Conservation (phyloP, 1,140 invertebrate species). For the Drosophila azteca region DNA sequence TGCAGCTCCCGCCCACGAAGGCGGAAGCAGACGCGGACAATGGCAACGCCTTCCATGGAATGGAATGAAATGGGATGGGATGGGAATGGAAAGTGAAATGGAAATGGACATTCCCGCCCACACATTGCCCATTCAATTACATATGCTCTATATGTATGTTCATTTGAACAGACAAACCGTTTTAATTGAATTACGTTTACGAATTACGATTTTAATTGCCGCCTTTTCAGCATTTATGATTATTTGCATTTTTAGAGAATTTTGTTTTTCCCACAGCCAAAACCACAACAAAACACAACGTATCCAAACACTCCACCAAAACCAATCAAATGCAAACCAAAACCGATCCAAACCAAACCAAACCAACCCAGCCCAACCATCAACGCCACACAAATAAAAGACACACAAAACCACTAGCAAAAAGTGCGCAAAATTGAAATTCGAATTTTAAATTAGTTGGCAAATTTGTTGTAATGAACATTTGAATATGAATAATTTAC, state of each 20-base stretch:
- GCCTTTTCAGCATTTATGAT: constrained; percentile 67
- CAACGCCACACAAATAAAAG: constrained; percentile 26
- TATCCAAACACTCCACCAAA: constrained; percentile 7
- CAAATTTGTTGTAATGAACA: constrained; percentile 77
- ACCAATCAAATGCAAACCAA: constrained; percentile 15
- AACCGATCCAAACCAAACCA: constrained; percentile 6
- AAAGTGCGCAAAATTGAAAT: constrained; percentile 66
- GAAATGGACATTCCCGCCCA: not conserved
- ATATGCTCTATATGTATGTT: constrained; percentile 18
- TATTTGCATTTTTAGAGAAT: constrained; percentile 66
- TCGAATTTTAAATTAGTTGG: constrained; percentile 76
- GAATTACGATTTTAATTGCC: constrained; percentile 62
- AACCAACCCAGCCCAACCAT: constrained; percentile 10
- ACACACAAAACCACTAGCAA: constrained; percentile 46
- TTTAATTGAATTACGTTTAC: constrained; percentile 62
- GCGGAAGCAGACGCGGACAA: not conserved
- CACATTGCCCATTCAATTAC: constrained; percentile 34
- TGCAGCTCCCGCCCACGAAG: not conserved
- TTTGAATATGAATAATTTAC: constrained; percentile 71
- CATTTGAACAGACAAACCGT: constrained; percentile 17
- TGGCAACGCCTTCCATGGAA: too few species aligned
- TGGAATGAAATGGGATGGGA: not conserved
- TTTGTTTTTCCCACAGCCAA: constrained; percentile 42
- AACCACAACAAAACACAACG: constrained; percentile 34
- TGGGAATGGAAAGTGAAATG: too few species aligned